Evolutionary conservation across 2,797 vertebrate genomes (phyloP).

Genomic region (Gymnothorax javanicus): DNA sequence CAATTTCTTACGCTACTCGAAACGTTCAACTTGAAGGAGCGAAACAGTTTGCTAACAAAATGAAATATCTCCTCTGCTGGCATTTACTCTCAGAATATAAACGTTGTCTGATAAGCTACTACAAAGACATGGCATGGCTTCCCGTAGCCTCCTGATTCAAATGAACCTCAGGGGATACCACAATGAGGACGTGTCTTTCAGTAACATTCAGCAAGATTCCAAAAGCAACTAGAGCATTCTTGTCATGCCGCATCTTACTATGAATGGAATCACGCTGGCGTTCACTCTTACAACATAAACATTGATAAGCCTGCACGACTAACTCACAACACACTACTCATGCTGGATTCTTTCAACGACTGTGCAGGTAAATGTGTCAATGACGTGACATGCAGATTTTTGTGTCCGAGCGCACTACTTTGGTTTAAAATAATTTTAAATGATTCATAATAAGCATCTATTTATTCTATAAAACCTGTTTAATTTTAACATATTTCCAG

Average conservation of each 20-base stretch:
- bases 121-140: not conserved
- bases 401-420: too few relatives aligned
- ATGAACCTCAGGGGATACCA: not conserved
- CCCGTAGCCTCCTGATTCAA: not conserved
- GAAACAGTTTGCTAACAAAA: not conserved
- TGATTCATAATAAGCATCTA: too few relatives aligned
- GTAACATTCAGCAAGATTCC: not conserved
- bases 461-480: too few relatives aligned
- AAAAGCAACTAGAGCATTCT: not conserved
- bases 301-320: not conserved
- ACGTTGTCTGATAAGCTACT: not conserved
- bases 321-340: not conserved
- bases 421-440: too few relatives aligned
- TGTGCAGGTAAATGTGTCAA: not conserved
- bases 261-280: conserved; percentile 6
- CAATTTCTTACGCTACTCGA: too few relatives aligned
- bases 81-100: not conserved
- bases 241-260: not conserved
- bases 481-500: too few relatives aligned
- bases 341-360: not conserved
- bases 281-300: not conserved
- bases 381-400: too few relatives aligned
- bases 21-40: too few relatives aligned
- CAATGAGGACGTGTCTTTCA: not conserved
- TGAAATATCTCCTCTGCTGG: not conserved